Base-by-base conservation (phyloP, 1,140 invertebrate genomes). In the Propsilocerus akamusi region DNA sequence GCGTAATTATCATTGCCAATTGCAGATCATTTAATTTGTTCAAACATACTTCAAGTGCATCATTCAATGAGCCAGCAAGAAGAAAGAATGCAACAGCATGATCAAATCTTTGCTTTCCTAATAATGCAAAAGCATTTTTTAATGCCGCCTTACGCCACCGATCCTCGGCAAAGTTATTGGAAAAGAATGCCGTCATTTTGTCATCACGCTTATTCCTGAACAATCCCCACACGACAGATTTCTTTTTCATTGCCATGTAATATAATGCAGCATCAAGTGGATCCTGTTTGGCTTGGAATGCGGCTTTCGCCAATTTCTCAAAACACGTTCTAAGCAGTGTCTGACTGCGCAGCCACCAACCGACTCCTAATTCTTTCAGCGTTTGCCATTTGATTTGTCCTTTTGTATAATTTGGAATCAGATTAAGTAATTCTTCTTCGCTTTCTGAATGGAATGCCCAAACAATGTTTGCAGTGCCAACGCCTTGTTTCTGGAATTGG, bases 391-490 rank as follows among this genome's bases (percentile, higher is more conserved):
- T 87, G 0, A 83, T 78, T 57, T 80, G 80, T 51, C 78, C 80
- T 64, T 89, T 89, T 0, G 81, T 75, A 64, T 87, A 86, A 17
- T 82, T 86, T 0, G 95, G 94, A 54, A 98, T 83, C 14, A 97
- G 67, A 50, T 84, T 81, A 2, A 99, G 66, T 25, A 99, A 67
- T 65, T 97, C 96, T 60, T 97, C 93, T 68, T 97, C 89, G 25
- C 90, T 90, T 67, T 99, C 96, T 0, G 94, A 98, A 69, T 99
- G 96, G 67, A 94, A 99, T 1, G 95, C 97, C 97, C 97, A 99
- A 8, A 97, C 92, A 11, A 99, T 72, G 67, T 97, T 92, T 50
- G 90, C 86, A 1, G 87, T 86, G 5, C 83, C 84, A 0, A 99
- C 81, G 12, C 96, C 97, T 54, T 83, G 78, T 50, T 84, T 82